Evolutionary conservation across 2,113 vertebrate species (phyloP), one percentile per base, ranked within the genome.

Genomic region (Carettochelys insculpta): DNA sequence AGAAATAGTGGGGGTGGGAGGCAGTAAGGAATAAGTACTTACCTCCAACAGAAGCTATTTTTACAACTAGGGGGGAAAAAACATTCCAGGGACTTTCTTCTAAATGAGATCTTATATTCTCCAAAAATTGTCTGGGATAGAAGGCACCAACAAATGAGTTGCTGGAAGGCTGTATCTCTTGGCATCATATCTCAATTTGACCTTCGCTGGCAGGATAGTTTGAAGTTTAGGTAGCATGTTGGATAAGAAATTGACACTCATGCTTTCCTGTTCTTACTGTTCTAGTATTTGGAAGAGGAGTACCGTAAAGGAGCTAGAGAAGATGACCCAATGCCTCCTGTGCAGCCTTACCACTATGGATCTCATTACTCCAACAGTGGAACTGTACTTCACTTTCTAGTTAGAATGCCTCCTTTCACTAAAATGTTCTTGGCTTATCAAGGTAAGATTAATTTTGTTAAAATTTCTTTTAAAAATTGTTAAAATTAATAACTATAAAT

Each of bases 291-390:
- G 90, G 99, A 99, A 95, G 99, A 99, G 78, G 99, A 99, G 89
- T 99, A 98, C 92, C 98, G 98, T 95, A 99, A 99, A 96, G 99
- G 99, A 65, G 98, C 98, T 27, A 95, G 98, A 61, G 99, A 99
- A 56, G 99, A 99, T 47, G 99, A 99, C 97, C 99, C 99, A 56
- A 99, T 99, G 99, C 99, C 99, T 5, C 99, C 99, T 0, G 99
- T 99, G 8, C 99, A 99, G 94, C 99, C 99, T 1, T 99, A 99
- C 94, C 99, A 99, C 96, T 99, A 99, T 7, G 99, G 99, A 96
- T 99, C 99, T 29, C 99, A 99, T 97, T 99, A 99, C 90, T 99
- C 99, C 90, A 99, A 99, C 97, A 99, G 99, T 6, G 99, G 99
- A 94, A 99, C 99, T 0, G 99, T 99, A 81, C 98, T 99, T 50